These are phyloP conservation scores for Gymnocypris eckloni DNA, from an alignment of 2,797 vertebrate species.

Conservation along the genomic window DNA sequence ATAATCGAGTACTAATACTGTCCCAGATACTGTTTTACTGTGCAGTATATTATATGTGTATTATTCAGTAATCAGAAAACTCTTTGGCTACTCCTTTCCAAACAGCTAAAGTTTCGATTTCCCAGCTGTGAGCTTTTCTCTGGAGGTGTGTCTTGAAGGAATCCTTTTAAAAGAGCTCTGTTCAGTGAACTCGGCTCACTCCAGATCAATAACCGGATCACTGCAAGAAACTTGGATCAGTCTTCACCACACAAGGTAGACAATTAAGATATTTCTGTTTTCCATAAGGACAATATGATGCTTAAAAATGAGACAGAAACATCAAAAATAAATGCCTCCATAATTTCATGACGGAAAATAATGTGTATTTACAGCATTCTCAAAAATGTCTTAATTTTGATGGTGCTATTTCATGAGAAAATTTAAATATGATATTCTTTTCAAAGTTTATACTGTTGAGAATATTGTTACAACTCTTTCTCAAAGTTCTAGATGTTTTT, in stretches of 20 bases:
- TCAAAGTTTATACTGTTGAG: not conserved
- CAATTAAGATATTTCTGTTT: no score
- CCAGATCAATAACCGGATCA: not conserved
- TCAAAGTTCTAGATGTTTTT: not conserved
- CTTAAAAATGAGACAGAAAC: not conserved
- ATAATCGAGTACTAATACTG: no score
- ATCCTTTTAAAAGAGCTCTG: not conserved
- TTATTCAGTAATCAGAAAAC: not conserved
- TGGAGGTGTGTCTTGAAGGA: not conserved
- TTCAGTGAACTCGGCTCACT: not conserved
- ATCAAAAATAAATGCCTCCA: not conserved
- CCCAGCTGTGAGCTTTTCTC: not conserved
- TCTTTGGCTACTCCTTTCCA: not conserved
- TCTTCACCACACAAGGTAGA: not conserved
- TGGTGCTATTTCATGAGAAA: not conserved
- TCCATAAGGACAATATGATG: not conserved
- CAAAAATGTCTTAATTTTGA: not conserved
- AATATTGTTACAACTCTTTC: not conserved
- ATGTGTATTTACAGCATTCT: not conserved
- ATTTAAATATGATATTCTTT: no score
- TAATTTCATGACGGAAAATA: not conserved
- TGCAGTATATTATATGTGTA: no score
- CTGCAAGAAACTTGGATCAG: not conserved
- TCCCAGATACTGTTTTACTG: no score
- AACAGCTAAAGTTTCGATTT: constrained; percentile 15